Percentiles rank a stretch among this genome's conserved stretches.
Evolutionary conservation across 2,888 invertebrate species (phyloP).

Genomic region (Pocota personata): DNA sequence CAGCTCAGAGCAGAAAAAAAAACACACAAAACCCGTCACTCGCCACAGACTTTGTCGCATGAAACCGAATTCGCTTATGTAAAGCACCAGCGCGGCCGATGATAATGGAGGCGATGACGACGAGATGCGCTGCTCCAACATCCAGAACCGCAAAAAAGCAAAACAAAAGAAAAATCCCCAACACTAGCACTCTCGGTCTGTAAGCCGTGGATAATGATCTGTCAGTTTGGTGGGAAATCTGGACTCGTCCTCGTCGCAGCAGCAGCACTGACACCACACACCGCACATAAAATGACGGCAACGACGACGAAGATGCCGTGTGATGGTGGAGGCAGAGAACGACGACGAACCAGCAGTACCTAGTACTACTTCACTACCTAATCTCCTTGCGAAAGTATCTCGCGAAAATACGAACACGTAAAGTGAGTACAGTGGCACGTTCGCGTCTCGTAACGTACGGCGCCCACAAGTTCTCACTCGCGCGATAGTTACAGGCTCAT

Average conservation of each 20-base stretch:
- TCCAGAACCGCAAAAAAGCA: slow-evolving; percentile 51
- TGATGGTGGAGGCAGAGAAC: slow-evolving; percentile 31
- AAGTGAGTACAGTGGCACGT: slow-evolving; percentile 73
- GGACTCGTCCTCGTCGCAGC: slow-evolving; percentile 68
- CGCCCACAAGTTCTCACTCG: slow-evolving; percentile 71
- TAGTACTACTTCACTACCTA: slow-evolving; percentile 50
- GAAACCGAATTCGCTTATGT: slow-evolving; percentile 73
- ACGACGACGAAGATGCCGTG: slow-evolving; percentile 12
- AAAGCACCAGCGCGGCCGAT: slow-evolving; percentile 64
- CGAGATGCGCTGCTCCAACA: slow-evolving; percentile 63
- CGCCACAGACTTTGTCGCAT: slow-evolving; percentile 71
- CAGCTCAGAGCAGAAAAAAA: not conserved
- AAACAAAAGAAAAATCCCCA: slow-evolving; percentile 50
- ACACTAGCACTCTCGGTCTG: slow-evolving; percentile 26
- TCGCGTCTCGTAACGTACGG: slow-evolving; percentile 71
- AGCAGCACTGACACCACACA: slow-evolving; percentile 42
- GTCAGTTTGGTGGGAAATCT: slow-evolving; percentile 72
- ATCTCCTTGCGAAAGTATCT: slow-evolving; percentile 63
- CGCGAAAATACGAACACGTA: slow-evolving; percentile 73
- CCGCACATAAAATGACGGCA: slow-evolving; percentile 28
- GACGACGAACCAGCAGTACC: slow-evolving; percentile 3
- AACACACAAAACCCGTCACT: slow-evolving; percentile 65
- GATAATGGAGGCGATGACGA: slow-evolving; percentile 65
- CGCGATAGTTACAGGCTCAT: slow-evolving; percentile 38
- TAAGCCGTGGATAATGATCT: slow-evolving; percentile 70